Evolutionary conservation across 2,888 invertebrate species (phyloP).

Genomic region (Bruchidius siliquastri): DNA sequence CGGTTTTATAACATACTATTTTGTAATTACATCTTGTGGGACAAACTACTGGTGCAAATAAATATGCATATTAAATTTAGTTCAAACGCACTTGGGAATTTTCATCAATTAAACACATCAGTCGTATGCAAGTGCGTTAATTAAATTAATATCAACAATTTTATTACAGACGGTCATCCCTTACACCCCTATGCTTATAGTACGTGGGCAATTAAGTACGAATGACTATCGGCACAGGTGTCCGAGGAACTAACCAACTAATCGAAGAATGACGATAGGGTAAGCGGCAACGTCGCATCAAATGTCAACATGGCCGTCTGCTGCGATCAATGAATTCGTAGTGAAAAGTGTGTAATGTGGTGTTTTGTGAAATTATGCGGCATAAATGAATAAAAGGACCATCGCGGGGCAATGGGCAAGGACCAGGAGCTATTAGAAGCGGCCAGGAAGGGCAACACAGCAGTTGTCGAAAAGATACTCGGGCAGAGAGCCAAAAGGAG

Average conservation of each 20-base stretch:
- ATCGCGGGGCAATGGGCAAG: conserved; percentile 72
- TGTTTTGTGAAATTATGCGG: conserved; percentile 42
- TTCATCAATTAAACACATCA: no score
- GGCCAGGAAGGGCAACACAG: conserved; percentile 85
- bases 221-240: not conserved
- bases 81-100: no score
- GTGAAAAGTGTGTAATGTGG: conserved; percentile 53
- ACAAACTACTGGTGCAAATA: no score
- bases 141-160: no score
- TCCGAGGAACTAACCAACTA: not conserved
- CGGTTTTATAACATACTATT: no score
- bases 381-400: conserved; percentile 36
- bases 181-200: no score
- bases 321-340: conserved; percentile 70
- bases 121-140: no score
- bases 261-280: not conserved
- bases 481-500: conserved; percentile 85
- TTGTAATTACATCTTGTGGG: no score
- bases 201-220: no score
- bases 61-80: no score
- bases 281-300: conserved; percentile 37
- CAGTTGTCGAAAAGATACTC: conserved; percentile 85
- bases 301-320: conserved; percentile 64
- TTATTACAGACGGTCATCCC: no score
- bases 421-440: conserved; percentile 96